Conservation (phyloP, 2,888 invertebrate species). For the Xylophagus ater region DNA sequence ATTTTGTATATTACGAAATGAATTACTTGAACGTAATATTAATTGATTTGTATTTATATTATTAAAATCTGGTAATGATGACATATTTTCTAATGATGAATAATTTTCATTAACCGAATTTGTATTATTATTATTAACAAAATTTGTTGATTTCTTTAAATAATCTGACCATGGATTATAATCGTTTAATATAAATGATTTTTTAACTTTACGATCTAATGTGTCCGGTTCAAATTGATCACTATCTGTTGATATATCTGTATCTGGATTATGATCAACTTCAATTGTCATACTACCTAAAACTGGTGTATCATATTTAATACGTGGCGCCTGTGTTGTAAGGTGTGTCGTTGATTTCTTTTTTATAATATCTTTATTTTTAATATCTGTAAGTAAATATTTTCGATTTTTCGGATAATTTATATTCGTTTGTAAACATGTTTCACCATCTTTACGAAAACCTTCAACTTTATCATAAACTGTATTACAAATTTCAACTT, state of each 20-base stretch:
- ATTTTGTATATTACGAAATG: constrained; percentile 58
- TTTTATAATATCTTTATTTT: constrained; percentile 30
- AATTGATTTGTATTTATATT: constrained; percentile 39
- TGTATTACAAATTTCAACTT: constrained; percentile 66
- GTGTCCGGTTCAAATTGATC: constrained; percentile 80
- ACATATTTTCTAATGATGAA: constrained; percentile 24
- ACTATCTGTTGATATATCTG: constrained; percentile 50
- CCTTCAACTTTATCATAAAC: constrained; percentile 45
- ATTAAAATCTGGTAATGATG: constrained; percentile 28
- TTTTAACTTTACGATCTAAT: constrained; percentile 64
- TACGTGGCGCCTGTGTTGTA: constrained; percentile 38
- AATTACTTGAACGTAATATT: constrained; percentile 55
- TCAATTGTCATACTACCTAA: constrained; percentile 69
- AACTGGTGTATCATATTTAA: constrained; percentile 52
- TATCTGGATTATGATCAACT: constrained; percentile 67
- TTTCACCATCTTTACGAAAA: constrained; percentile 33
- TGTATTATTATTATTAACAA: constrained; percentile 29
- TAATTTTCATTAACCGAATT: constrained; percentile 20
- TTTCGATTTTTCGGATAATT: constrained; percentile 20
- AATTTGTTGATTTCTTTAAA: constrained; percentile 39
- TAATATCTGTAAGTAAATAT: constrained; percentile 10
- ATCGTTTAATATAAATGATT: constrained; percentile 26
- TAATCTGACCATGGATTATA: constrained; percentile 44
- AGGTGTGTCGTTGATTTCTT: too few species aligned
- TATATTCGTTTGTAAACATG: constrained; percentile 27